Evolutionary conservation across 2,797 vertebrate genomes (phyloP), one percentile per base, ranked within the genome.

Genomic region (Tachyglossus aculeatus): DNA sequence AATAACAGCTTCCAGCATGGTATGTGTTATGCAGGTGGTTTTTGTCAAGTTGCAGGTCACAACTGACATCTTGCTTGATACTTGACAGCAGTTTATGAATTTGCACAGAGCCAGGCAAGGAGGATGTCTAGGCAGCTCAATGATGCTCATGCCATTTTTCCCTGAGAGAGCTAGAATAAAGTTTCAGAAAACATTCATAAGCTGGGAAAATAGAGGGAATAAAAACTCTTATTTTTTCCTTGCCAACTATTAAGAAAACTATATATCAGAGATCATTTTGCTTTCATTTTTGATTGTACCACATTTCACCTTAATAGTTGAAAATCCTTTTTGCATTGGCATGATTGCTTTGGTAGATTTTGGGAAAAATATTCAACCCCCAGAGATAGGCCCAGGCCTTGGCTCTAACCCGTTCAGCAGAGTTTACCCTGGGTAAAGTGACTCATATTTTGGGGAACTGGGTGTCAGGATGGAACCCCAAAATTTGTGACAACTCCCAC

Each of bases 31-130:
- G 77, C 39, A 27, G 40, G 60, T 25, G 14, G 22, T 37, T 36
- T 72, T 36, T 40, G 22, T 61, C 39, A 48, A 74, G 66, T 61
- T 1, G 5, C 56, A 50, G 62, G 59, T 65, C 68, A 13, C 41
- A 51, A 11, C n/a, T 33, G 52, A 62, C 3, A 36, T 5, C 1
- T 2, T 38, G 74, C 21, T 15, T 21, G 21, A 78, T 34, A 61
- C 12, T 10, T 7, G 5, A n/a, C 5, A 47, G 70, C 67, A 67
- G 67, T 72, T 61, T 69, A n/a, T 44, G 65, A 34, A 62, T 61
- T 64, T 33, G 67, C 37, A 62, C 22, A 1, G 29, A 65, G 37
- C 64, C 80, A 75, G 78, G 59, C 64, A 69, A 80, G 77, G 71
- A 51, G 56, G 67, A 55, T 0, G 5, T 2, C n/a, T 15, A 48